phyloP scores from a whole-genome alignment of 2,888 invertebrate species.

The Nasonovia ribisnigri region DNA sequence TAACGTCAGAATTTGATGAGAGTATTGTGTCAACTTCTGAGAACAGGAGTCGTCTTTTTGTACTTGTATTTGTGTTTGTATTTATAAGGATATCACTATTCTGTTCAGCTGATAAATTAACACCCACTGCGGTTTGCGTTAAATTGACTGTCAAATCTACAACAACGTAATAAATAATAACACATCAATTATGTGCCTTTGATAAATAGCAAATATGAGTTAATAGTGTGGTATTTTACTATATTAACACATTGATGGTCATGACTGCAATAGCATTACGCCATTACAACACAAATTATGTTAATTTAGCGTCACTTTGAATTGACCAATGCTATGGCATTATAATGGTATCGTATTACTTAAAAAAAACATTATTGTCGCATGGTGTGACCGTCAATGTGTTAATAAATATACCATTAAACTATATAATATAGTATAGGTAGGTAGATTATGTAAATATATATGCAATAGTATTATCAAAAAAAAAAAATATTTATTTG shows the following conservation, averaged over 20 bases:
- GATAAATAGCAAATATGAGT: neutral
- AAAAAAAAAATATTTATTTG: neutral
- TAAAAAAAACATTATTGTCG: too few species aligned
- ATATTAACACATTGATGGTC: too few species aligned
- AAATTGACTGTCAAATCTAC: constrained; percentile 30
- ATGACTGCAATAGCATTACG: too few species aligned
- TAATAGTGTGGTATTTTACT: too few species aligned
- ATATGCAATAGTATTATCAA: neutral
- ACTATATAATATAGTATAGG: neutral
- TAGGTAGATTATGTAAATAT: neutral
- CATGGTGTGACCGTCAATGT: too few species aligned
- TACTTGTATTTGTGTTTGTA: neutral
- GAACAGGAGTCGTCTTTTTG: constrained; percentile 13
- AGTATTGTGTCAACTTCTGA: neutral
- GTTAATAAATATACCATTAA: neutral
- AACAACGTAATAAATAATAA: neutral
- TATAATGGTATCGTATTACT: too few species aligned
- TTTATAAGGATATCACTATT: neutral
- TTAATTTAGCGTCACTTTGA: too few species aligned
- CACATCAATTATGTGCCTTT: neutral
- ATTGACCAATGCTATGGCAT: too few species aligned
- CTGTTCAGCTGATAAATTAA: neutral
- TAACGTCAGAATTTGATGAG: neutral
- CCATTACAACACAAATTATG: too few species aligned
- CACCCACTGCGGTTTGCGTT: neutral